A percentile compares a stretch with the other conserved stretches of the same genome.
Evolutionary conservation across 2,113 vertebrate species (phyloP).

Genomic region (Nerophis lumbriciformis): DNA sequence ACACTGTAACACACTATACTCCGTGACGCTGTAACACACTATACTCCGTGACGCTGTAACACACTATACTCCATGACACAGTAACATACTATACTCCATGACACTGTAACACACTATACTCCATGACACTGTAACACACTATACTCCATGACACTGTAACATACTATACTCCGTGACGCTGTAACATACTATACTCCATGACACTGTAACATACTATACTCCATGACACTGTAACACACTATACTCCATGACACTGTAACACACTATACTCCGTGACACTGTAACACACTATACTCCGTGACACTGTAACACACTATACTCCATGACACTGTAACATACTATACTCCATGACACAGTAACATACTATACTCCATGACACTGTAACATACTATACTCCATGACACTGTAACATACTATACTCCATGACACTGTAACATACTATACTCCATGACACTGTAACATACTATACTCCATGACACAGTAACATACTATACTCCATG

Average conservation of each 20-base stretch:
- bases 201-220: constrained; percentile 67
- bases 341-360: neutral
- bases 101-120: neutral
- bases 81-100: neutral
- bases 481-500: neutral
- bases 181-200: neutral
- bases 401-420: neutral
- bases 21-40: neutral
- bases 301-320: neutral
- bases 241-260: constrained; percentile 67
- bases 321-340: constrained; percentile 67
- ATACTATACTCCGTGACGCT: neutral
- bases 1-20: neutral
- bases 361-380: neutral
- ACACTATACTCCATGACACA: neutral
- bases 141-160: neutral
- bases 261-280: neutral
- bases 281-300: neutral
- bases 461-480: neutral
- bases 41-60: constrained; percentile 67
- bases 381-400: neutral
- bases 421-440: constrained; percentile 67
- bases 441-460: neutral
- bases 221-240: neutral
- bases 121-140: constrained; percentile 67